Percentiles rank a stretch among this genome's conserved stretches.
Conservation (phyloP, 2,113 vertebrate species). For the Corythaeola cristata region DNA sequence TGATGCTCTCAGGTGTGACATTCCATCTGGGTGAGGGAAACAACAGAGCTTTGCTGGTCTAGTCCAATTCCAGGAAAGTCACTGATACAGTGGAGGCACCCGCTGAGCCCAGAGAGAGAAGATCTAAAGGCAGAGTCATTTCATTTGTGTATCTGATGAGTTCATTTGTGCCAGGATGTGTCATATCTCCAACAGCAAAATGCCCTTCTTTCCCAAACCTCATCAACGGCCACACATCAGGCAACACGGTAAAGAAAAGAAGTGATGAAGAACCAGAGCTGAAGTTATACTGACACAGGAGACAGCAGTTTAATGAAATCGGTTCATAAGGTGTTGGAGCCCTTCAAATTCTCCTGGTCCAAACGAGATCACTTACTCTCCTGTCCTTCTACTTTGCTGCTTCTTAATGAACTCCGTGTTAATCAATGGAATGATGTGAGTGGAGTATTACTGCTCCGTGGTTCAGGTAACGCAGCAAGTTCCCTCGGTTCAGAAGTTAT, state of each 20-base stretch:
- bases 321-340: neutral
- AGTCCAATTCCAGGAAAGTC: neutral
- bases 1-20: slow-evolving; percentile 18
- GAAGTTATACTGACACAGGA: neutral
- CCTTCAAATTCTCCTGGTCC: neutral
- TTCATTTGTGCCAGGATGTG: neutral
- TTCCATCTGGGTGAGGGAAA: slow-evolving; percentile 8
- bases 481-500: neutral
- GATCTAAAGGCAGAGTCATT: neutral
- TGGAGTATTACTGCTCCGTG: neutral
- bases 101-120: neutral
- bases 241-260: accelerated
- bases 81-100: neutral
- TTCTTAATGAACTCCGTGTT: neutral
- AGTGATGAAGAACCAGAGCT: neutral
- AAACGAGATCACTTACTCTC: neutral
- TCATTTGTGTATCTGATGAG: neutral
- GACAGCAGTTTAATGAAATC: neutral
- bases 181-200: neutral
- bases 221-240: neutral
- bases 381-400: neutral
- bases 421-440: neutral
- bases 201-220: neutral
- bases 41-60: neutral
- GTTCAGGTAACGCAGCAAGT: neutral